phyloP scores from a whole-genome alignment of 2,113 vertebrate genomes.

The Podiceps cristatus region DNA sequence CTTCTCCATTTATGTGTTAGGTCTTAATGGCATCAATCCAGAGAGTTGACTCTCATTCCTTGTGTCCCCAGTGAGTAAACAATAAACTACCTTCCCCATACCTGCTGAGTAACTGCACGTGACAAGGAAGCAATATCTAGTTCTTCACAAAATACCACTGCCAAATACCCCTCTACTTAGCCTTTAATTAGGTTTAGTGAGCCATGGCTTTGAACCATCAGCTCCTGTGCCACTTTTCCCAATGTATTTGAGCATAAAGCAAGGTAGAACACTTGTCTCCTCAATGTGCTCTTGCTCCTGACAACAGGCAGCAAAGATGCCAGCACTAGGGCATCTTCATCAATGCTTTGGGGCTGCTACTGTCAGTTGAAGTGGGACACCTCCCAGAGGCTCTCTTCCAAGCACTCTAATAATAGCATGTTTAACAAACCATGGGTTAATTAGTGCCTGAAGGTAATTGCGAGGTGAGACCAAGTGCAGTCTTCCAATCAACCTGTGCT shows the following conservation, averaged over 20 bases:
- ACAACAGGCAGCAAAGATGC: background rate
- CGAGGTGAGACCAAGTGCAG: background rate
- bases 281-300: background rate
- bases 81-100: background rate
- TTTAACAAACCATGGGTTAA: background rate
- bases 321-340: background rate
- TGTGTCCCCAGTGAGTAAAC: background rate
- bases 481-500: background rate
- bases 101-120: background rate
- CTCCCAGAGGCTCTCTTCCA: background rate
- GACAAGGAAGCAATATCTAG: background rate
- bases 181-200: background rate
- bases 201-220: background rate
- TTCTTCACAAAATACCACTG: background rate
- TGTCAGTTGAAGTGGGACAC: background rate
- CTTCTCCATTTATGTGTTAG: background rate
- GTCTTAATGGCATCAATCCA: background rate
- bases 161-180: background rate
- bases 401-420: conserved; percentile 15
- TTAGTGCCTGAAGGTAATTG: background rate
- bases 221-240: background rate
- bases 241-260: background rate
- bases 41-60: background rate
- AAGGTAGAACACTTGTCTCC: background rate
- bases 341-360: background rate